Conservation (phyloP, 2,113 vertebrate species). For the Charina bottae region DNA sequence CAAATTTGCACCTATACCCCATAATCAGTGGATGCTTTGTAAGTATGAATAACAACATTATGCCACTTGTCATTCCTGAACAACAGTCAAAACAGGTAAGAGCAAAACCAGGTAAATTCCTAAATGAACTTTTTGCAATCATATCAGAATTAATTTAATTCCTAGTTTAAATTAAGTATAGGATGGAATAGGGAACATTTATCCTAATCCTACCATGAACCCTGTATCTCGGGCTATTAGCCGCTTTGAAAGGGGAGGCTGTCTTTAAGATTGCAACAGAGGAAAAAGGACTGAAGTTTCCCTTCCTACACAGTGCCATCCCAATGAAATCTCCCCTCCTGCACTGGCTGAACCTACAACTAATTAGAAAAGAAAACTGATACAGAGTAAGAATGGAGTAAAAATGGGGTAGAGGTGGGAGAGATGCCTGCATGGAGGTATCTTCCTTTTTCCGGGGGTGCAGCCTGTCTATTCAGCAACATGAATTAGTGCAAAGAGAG, state of each 20-base stretch:
- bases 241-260: not conserved
- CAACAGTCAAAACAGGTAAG: not conserved
- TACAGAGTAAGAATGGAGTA: not conserved
- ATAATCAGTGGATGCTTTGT: not conserved
- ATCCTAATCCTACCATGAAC: not conserved
- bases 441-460: not conserved
- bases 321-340: not conserved
- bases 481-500: not conserved
- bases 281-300: not conserved
- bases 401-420: not conserved
- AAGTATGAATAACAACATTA: not conserved
- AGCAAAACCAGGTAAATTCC: not conserved
- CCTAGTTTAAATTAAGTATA: not conserved
- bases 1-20: not conserved
- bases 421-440: not conserved
- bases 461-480: not conserved
- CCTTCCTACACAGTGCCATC: not conserved
- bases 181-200: not conserved
- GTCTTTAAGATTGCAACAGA: not conserved
- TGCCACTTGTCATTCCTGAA: not conserved
- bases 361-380: not conserved
- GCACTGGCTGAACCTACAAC: not conserved
- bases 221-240: not conserved
- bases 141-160: not conserved
- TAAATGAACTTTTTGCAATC: not conserved